A percentile compares a stretch with the other conserved stretches of the same genome.
Evolutionary conservation across 2,113 vertebrate genomes (phyloP).

Genomic region (Zosterops lateralis): DNA sequence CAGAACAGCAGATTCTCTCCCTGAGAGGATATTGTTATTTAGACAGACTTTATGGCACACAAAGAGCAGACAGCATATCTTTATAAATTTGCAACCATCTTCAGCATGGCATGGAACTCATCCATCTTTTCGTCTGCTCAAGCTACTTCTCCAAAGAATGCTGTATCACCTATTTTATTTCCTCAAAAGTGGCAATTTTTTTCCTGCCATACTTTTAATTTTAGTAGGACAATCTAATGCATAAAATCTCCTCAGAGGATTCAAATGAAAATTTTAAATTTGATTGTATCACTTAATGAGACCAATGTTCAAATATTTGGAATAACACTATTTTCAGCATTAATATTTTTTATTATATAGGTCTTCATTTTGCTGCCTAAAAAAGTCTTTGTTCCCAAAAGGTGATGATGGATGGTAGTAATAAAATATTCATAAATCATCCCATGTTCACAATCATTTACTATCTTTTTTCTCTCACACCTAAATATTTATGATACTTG

Average conservation of each 20-base stretch:
- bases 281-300: conserved; percentile 6
- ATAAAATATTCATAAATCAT: conserved; percentile 13
- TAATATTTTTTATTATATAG: neutral
- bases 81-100: conserved; percentile 40
- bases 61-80: conserved; percentile 33
- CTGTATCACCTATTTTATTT: neutral
- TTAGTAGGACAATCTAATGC: neutral
- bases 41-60: conserved; percentile 45
- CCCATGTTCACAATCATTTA: neutral
- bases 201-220: conserved; percentile 7
- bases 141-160: neutral
- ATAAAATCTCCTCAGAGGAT: neutral
- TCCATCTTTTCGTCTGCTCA: neutral
- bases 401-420: neutral
- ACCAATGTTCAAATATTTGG: conserved; percentile 3
- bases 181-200: neutral
- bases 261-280: conserved; percentile 43
- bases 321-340: conserved; percentile 17
- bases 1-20: conserved; percentile 52
- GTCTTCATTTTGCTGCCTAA: neutral
- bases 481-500: conserved; percentile 27
- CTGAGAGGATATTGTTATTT: conserved; percentile 63
- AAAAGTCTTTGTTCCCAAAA: neutral
- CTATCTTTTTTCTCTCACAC: neutral
- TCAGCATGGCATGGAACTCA: neutral